phyloP scores from a whole-genome alignment of 2,797 vertebrate species.

The Sphenodon punctatus region DNA sequence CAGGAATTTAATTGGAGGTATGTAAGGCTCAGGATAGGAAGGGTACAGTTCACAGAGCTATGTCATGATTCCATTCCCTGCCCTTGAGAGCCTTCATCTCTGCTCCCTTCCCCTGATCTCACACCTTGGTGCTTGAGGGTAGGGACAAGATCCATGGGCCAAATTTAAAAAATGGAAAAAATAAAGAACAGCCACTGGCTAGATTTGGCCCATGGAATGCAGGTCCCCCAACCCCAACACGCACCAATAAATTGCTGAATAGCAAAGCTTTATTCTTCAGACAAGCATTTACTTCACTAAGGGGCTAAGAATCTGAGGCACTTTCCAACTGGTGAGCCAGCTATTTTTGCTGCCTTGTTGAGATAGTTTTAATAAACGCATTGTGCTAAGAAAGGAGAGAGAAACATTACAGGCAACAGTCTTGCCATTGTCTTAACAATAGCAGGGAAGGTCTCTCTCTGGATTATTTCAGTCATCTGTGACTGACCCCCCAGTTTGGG shows the following conservation, averaged over 20 bases:
- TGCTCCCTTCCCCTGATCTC: no score
- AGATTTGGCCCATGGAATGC: no score
- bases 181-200: no score
- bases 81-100: no score
- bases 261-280: constrained; percentile 12
- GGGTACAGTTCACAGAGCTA: no score
- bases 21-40: no score
- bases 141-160: no score
- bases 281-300: constrained; percentile 16
- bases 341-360: background rate
- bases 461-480: background rate
- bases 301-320: background rate
- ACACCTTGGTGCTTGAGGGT: no score
- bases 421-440: background rate
- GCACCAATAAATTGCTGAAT: background rate
- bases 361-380: background rate
- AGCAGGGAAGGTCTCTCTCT: background rate
- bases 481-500: background rate
- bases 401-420: background rate
- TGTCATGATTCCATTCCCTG: no score
- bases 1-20: no score
- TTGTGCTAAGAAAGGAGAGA: background rate
- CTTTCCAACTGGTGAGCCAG: constrained; percentile 19
- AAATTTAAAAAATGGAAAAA: no score
- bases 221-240: no score